Evolutionary conservation across 2,797 vertebrate species (phyloP), one percentile per base, ranked within the genome.

Genomic region (Myiothlypis chrysogaster): DNA sequence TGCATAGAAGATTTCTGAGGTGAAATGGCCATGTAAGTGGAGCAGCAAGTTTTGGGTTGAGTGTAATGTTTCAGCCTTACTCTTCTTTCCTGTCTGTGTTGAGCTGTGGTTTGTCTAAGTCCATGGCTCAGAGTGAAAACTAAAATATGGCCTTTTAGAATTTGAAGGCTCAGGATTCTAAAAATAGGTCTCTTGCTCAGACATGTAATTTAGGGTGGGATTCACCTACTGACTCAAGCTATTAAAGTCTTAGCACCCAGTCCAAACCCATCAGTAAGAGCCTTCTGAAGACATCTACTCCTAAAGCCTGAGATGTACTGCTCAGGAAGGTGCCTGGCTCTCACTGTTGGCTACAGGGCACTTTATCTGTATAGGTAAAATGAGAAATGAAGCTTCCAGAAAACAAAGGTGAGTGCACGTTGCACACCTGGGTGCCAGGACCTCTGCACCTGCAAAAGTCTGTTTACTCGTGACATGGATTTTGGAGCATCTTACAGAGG

Each of bases 1-100:
- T n/a, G 76, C 53, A 32, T 20, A 63, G 89, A 60, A 68, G 81
- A 82, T 41, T 50, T 55, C 21, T 56, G 69, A 72, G 70, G 63
- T 87, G 75, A 60, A 61, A 27, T 61, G 57, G 24, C 19, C 75
- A 55, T 84, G 87, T 94, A 82, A 94, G 84, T 72, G 81, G 61
- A 63, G 52, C 47, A 55, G 83, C 76, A 24, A 10, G 37, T 50
- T 89, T 46, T 49, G 83, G 32, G 19, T 53, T 76, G 61, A 30
- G 10, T 78, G 35, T 34, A 34, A 32, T 43, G 32, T 72, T 76
- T 75, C 27, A 57, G 7, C 41, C 14, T 27, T 41, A 1, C 5
- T 5, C 0, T 89, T 79, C 43, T 72, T 80, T 60, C 22, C 57
- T 59, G 21, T 64, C 57, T 55, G 3, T 69, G 53, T 32, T 4